These are phyloP conservation scores for Megaptera novaeangliae DNA, from an alignment of 2,113 vertebrate genomes.

Conservation along the genomic window DNA sequence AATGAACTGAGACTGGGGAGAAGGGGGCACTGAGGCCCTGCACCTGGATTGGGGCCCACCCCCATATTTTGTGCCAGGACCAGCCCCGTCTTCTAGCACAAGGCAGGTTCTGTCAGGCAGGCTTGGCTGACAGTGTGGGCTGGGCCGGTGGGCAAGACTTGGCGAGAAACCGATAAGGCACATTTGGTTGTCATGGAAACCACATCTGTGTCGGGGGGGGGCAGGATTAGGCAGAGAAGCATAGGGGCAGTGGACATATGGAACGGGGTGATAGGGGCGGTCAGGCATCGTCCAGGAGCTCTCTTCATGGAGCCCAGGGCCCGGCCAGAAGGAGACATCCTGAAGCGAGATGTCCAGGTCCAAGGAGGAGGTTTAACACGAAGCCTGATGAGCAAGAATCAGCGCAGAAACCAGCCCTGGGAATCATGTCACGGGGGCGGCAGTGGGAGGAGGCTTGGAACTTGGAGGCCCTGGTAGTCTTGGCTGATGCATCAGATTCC, in stretches of 20 bases:
- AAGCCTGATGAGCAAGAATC: background rate
- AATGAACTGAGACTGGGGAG: background rate
- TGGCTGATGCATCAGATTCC: background rate
- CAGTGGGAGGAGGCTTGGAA: background rate
- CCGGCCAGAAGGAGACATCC: background rate
- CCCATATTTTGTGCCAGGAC: background rate
- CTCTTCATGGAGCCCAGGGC: background rate
- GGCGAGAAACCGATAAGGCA: background rate
- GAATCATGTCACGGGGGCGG: background rate
- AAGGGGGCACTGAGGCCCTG: background rate
- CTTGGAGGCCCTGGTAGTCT: background rate
- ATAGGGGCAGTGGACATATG: background rate
- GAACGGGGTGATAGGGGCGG: background rate
- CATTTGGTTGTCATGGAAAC: background rate
- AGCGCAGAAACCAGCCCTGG: background rate
- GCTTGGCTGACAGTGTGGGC: background rate
- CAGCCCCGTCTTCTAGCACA: background rate
- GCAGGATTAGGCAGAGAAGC: background rate
- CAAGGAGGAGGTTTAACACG: background rate
- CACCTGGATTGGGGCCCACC: background rate
- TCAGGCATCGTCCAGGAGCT: background rate
- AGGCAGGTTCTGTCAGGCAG: background rate
- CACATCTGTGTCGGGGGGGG: background rate
- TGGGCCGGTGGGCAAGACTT: background rate
- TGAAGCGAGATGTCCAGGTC: background rate